phyloP scores from a whole-genome alignment of 2,113 vertebrate species.

The Bufo gargarizans region DNA sequence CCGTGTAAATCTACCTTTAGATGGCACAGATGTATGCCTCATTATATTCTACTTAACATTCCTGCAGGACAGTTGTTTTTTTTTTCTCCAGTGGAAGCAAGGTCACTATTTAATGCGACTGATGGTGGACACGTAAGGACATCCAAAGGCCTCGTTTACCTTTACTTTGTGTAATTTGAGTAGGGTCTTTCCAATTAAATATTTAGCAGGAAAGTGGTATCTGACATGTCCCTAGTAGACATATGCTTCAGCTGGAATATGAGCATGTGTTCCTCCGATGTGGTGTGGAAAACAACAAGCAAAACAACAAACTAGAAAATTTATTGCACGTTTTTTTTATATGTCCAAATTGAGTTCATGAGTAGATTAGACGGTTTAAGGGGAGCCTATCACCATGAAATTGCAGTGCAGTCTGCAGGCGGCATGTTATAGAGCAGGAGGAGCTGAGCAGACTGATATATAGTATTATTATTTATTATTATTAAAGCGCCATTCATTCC shows the following conservation, averaged over 20 bases:
- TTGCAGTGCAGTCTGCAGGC: too few species aligned
- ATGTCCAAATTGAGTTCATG: not conserved
- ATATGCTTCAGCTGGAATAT: constrained; percentile 16
- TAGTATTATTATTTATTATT: too few species aligned
- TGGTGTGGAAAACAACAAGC: not conserved
- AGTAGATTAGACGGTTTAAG: not conserved
- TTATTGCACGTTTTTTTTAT: not conserved
- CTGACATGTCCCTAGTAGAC: not conserved
- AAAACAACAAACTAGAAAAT: not conserved
- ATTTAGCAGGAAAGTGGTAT: constrained; percentile 37
- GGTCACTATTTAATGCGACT: not conserved
- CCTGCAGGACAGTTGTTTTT: not conserved
- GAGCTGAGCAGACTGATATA: too few species aligned
- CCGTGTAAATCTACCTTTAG: not conserved
- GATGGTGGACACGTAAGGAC: not conserved
- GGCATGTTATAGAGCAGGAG: too few species aligned
- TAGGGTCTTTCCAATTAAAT: constrained; percentile 19
- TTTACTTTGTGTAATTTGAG: constrained; percentile 15
- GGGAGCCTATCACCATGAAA: too few species aligned
- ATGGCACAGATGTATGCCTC: constrained; percentile 11
- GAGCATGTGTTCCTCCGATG: not conserved
- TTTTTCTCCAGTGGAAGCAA: not conserved
- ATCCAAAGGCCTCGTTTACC: not conserved
- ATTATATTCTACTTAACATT: constrained; percentile 13
- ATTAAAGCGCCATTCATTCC: too few species aligned